These are phyloP conservation scores for Sebastes trivittatus DNA, from an alignment of 2,797 vertebrate species.

Conservation along the genomic window DNA sequence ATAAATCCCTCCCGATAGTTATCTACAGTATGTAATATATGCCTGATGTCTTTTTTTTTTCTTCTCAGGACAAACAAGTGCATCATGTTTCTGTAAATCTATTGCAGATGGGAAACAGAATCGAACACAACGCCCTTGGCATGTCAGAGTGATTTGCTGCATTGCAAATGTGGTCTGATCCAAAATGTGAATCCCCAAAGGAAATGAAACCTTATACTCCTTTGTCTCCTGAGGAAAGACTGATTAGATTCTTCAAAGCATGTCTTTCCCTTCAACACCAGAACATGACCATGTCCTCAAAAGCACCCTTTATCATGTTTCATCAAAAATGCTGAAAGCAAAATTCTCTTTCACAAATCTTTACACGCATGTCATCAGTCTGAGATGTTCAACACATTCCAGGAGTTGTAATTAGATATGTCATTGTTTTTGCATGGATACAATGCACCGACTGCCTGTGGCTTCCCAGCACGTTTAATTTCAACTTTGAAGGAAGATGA, in stretches of 20 bases:
- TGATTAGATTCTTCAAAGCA: not conserved
- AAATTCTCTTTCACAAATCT: not conserved
- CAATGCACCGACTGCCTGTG: not conserved
- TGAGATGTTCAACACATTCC: not conserved
- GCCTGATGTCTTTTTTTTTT: not conserved
- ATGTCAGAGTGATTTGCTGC: conserved; percentile 4
- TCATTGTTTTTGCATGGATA: conserved; percentile 3
- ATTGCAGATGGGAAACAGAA: conserved; percentile 43
- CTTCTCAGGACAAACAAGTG: conserved; percentile 22
- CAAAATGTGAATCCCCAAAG: not conserved
- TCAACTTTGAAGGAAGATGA: conserved; percentile 11
- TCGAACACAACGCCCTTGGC: conserved; percentile 30
- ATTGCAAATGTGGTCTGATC: not conserved
- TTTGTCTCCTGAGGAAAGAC: not conserved
- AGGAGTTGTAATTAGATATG: not conserved
- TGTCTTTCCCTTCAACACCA: not conserved
- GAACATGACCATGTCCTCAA: not conserved
- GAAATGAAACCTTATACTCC: not conserved
- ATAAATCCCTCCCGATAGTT: not conserved
- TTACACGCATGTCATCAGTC: not conserved
- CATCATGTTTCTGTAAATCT: conserved; percentile 33
- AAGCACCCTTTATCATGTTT: not conserved
- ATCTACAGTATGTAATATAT: not conserved
- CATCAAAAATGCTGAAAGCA: not conserved
- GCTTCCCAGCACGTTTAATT: not conserved